These are phyloP conservation scores for Napeogenes sylphis DNA, from an alignment of 2,888 invertebrate species.

Conservation along the genomic window DNA sequence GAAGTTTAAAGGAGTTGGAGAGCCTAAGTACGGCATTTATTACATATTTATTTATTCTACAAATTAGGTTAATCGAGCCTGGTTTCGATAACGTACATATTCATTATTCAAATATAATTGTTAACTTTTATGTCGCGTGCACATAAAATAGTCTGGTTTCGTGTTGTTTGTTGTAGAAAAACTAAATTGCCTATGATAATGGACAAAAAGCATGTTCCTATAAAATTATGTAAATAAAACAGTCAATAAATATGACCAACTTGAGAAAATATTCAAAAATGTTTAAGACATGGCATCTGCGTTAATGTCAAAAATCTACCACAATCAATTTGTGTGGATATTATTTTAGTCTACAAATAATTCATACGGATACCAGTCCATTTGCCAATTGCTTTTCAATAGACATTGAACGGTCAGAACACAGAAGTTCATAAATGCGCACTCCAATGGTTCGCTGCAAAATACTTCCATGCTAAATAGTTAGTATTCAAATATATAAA, in stretches of 20 bases:
- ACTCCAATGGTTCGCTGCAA: background rate
- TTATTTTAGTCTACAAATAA: background rate
- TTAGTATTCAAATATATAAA: no score
- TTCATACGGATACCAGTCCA: constrained; percentile 3
- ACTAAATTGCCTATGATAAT: background rate
- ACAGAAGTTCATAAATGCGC: background rate
- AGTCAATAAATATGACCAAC: background rate
- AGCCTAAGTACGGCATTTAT: no score
- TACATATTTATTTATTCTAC: no score
- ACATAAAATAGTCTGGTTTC: background rate
- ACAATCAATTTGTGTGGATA: background rate
- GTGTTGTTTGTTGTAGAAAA: constrained; percentile 1
- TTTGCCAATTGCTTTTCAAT: constrained; percentile 4
- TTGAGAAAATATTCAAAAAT: background rate
- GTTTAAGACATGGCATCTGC: background rate
- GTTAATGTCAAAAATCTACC: background rate
- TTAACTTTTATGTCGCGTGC: constrained; percentile 1
- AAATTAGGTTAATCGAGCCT: no score
- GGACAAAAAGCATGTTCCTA: background rate
- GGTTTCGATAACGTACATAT: no score
- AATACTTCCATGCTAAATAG: no score
- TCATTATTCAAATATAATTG: background rate
- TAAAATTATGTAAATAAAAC: background rate
- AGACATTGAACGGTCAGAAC: background rate
- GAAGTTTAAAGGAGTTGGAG: no score